Evolutionary conservation across 2,797 vertebrate genomes (phyloP), one percentile per base, ranked within the genome.

Genomic region (Malurus leucopterus): DNA sequence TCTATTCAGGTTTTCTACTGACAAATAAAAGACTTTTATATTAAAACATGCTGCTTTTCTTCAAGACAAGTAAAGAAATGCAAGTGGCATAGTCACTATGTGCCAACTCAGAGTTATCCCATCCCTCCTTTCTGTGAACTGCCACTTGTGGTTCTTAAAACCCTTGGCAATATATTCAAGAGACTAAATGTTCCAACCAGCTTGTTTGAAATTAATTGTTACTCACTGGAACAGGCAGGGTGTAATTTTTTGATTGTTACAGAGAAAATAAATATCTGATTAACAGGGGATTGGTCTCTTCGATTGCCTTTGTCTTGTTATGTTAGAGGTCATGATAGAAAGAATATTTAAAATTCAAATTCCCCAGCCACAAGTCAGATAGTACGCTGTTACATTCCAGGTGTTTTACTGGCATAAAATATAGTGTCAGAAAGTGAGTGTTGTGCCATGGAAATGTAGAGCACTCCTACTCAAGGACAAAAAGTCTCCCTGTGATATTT

Each of bases 61-160:
- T 78, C 61, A 50, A 64, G 71, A 50, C 32, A 57, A 71, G 7
- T 49, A 41, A 78, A 85, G 74, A 61, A 15, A 43, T 17, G 2
- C 46, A 68, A 67, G 40, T 73, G 32, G n/a, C 6, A 0, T 13
- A 68, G 38, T 46, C 46, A 50, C 27, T 61, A 17, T 0, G 0
- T 75, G 40, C n/a, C 51, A 38, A 0, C 20, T 64, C 62, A 54
- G 41, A 84, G 17, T 11, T 78, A 46, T 59, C 15, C 23, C 32
- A 62, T 30, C 13, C 23, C n/a, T 90, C 12, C 29, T 67, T 86
- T 55, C 47, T 36, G 19, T 73, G 38, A 67, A 51, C 13, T 49
- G 20, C 1, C 19, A 30, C 36, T 81, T 78, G 23, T 2, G 34
- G 27, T 41, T 85, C 57, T 75, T 82, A 36, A 69, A 29, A 58